Evolutionary conservation across 2,113 vertebrate species (phyloP), one percentile per base, ranked within the genome.

Genomic region (Gulo gulo): DNA sequence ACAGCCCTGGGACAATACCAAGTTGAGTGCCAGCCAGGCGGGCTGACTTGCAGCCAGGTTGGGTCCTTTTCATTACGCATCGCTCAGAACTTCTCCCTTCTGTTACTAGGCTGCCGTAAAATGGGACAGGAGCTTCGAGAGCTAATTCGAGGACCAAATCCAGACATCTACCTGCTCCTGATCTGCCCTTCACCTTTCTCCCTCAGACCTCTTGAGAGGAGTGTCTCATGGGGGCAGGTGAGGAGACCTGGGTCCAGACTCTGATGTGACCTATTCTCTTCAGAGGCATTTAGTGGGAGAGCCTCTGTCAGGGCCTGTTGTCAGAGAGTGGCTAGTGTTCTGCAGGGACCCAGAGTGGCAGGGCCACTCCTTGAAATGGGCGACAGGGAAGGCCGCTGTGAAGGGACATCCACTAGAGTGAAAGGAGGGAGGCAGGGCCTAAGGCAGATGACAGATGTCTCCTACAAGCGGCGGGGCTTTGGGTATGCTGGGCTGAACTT

Each of bases 201-300:
- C 55, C 36, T 42, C 29, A 39, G 65, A 45, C 29, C 23, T 80
- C 39, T 6, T 3, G 55, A 59, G 34, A 55, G 3, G 47, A 57
- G 31, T 3, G 1, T 42, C 18, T n/a, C 18, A 20, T 1, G 15
- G 20, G 74, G 45, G 2, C 2, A 6, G 21, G 52, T 23, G 1
- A 11, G 52, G 15, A 69, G n/a, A 79, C 52, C 89, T 13, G 9
- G 50, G 6, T 42, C 50, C 52, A 9, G 24, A 21, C 26, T 78
- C 65, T 23, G 18, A 21, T 0, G 18, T n/a, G 29, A 0, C 24
- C 29, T 14, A 42, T 34, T 82, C 50, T 79, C 85, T 24, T 83
- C 23, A 3, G 57, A 81, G 52, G 59, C 84, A 13, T 73, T 61
- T 24, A 73, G 16, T 39, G 86, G 83, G 42, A 73, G 45, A 15